A percentile compares a stretch with the other conserved stretches of the same genome.
phyloP scores from a whole-genome alignment of 2,797 vertebrate genomes.

The Florisuga fusca region DNA sequence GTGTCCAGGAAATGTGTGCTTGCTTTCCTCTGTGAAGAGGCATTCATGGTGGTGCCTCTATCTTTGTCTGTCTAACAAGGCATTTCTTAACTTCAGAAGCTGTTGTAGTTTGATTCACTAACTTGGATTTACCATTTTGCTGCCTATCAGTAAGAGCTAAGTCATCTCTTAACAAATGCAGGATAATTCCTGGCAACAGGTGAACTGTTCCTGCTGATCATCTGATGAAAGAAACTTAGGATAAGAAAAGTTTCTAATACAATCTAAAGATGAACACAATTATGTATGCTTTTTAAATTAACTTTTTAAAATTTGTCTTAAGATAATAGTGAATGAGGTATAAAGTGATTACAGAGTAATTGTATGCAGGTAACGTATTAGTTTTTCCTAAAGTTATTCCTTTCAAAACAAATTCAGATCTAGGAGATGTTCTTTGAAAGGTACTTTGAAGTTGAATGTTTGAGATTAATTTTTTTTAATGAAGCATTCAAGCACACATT shows the following conservation, averaged over 20 bases:
- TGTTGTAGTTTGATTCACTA: not conserved
- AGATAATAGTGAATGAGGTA: not conserved
- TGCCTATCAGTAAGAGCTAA: not conserved
- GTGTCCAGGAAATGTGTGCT: not conserved
- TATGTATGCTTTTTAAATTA: not conserved
- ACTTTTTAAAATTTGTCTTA: not conserved
- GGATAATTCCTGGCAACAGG: not conserved
- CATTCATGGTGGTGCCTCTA: accelerated
- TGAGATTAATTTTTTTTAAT: not conserved
- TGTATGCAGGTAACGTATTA: not conserved
- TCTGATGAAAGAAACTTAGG: not conserved
- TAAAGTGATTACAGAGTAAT: not conserved
- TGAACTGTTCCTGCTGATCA: not conserved
- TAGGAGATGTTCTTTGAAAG: not conserved
- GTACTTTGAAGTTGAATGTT: not conserved
- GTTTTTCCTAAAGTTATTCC: not conserved
- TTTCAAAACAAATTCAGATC: not conserved
- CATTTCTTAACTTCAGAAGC: not conserved
- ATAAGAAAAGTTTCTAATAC: not conserved
- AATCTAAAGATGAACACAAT: not conserved
- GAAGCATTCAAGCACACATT: not conserved
- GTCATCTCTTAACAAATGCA: not conserved
- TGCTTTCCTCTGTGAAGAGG: not conserved
- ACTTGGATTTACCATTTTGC: not conserved
- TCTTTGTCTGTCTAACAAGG: not conserved